These are phyloP conservation scores for Thaumatotibia leucotreta DNA, from an alignment of 1,140 invertebrate genomes.

Conservation along the genomic window DNA sequence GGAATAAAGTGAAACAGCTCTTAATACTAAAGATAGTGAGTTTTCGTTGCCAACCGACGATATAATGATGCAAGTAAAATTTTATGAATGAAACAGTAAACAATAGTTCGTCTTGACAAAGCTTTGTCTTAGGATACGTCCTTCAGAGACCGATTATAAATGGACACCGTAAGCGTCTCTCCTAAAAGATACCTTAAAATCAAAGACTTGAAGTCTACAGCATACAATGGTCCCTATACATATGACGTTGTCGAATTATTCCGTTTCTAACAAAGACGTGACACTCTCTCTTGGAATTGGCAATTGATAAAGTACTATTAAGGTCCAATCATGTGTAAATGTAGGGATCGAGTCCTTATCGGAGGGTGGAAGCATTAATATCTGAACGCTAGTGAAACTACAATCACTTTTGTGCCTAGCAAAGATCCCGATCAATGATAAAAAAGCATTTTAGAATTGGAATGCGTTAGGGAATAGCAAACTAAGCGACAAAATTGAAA, in stretches of 20 bases:
- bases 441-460: too few relatives aligned
- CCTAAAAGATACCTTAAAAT: not conserved
- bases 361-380: not conserved
- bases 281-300: not conserved
- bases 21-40: too few relatives aligned
- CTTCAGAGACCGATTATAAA: not conserved
- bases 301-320: not conserved
- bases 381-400: too few relatives aligned
- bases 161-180: not conserved
- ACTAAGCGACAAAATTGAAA: too few relatives aligned
- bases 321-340: not conserved
- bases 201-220: not conserved
- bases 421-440: too few relatives aligned
- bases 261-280: not conserved
- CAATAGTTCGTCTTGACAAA: too few relatives aligned
- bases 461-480: too few relatives aligned
- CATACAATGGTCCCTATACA: not conserved
- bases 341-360: not conserved
- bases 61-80: too few relatives aligned
- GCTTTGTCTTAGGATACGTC: not conserved
- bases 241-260: not conserved
- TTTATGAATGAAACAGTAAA: too few relatives aligned
- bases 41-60: too few relatives aligned
- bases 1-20: too few relatives aligned
- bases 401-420: too few relatives aligned